Conservation (phyloP, 2,113 vertebrate genomes). For the Spilogale gracilis region DNA sequence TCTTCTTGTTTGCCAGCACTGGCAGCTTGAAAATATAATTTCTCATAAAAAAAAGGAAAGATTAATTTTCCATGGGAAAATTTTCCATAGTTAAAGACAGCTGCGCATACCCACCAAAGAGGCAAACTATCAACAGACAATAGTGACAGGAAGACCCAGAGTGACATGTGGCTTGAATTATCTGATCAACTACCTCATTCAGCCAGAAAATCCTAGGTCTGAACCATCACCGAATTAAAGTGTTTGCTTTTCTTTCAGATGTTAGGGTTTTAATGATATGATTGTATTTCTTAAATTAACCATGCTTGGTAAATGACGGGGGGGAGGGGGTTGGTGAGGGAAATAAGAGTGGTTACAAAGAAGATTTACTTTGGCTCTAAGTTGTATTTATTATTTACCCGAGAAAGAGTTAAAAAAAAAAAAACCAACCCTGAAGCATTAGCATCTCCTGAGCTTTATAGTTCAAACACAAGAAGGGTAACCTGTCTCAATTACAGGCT, state of each 20-base stretch:
- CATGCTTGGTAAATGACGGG: not conserved
- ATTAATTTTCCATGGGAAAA: slow-evolving; percentile 72
- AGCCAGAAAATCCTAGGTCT: not conserved
- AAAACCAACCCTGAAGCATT: not conserved
- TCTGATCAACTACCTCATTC: not conserved
- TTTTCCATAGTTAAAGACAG: slow-evolving; percentile 74
- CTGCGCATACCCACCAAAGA: slow-evolving; percentile 32
- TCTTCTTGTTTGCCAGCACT: slow-evolving; percentile 12
- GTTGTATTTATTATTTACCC: not conserved
- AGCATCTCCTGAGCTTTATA: not conserved
- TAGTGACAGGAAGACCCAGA: not conserved
- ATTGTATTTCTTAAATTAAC: not conserved
- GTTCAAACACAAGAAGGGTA: not conserved
- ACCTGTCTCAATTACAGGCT: not conserved
- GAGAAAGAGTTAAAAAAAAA: not conserved
- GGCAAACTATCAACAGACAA: not conserved
- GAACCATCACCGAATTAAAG: not conserved
- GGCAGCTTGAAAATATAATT: slow-evolving; percentile 65
- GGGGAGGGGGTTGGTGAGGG: not conserved
- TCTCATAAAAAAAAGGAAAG: slow-evolving; percentile 66
- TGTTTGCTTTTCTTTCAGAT: not conserved
- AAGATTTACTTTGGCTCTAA: not conserved
- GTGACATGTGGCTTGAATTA: slow-evolving; percentile 6
- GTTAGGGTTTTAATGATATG: slow-evolving; percentile 16
- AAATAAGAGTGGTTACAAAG: not conserved